phyloP scores from a whole-genome alignment of 2,888 invertebrate species.

The Meloe dianella region DNA sequence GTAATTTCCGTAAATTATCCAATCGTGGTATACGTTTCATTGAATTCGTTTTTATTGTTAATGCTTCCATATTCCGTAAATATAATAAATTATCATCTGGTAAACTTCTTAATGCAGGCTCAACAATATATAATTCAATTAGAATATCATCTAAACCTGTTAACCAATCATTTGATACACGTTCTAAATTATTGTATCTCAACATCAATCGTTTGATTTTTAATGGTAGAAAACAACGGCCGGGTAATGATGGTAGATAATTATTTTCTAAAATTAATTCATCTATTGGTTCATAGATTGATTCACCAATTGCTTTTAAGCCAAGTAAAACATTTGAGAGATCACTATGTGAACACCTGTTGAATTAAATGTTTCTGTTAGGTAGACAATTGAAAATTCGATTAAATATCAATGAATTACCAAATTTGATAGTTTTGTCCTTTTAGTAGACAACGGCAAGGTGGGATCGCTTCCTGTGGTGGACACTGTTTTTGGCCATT shows the following conservation, averaged over 20 bases:
- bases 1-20: conserved; percentile 72
- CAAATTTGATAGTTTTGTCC: conserved; percentile 85
- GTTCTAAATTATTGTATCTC: conserved; percentile 81
- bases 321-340: conserved; percentile 78
- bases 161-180: conserved; percentile 81
- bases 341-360: conserved; percentile 92
- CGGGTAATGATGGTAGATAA: conserved; percentile 83
- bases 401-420: too few relatives aligned
- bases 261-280: conserved; percentile 89
- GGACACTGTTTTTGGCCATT: conserved; percentile 66
- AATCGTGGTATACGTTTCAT: conserved; percentile 78
- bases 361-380: too few relatives aligned
- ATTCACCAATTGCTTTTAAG: conserved; percentile 71
- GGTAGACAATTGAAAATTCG: too few relatives aligned
- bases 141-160: conserved; percentile 77
- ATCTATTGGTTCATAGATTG: conserved; percentile 75
- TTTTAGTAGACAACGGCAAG: conserved; percentile 80
- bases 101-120: conserved; percentile 78
- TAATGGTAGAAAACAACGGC: conserved; percentile 77
- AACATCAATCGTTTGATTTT: conserved; percentile 81
- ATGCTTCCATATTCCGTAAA: conserved; percentile 78
- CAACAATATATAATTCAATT: conserved; percentile 84
- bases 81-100: conserved; percentile 80
- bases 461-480: conserved; percentile 76
- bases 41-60: conserved; percentile 80